These are phyloP conservation scores for Schizothorax lantsangensis DNA, from an alignment of 2,797 vertebrate species.

Conservation along the genomic window DNA sequence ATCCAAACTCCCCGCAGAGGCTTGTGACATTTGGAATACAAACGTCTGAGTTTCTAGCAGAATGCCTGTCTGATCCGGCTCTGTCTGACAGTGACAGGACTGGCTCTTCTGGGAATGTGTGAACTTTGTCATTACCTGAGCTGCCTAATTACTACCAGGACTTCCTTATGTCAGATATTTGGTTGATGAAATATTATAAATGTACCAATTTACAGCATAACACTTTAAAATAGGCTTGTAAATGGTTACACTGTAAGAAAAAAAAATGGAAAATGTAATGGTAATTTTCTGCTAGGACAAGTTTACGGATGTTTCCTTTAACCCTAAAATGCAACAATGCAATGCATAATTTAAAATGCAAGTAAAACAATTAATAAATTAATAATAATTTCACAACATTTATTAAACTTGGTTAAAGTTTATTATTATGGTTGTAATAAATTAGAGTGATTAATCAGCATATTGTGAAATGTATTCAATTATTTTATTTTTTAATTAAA, in stretches of 20 bases:
- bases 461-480: neutral
- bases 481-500: neutral
- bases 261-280: neutral
- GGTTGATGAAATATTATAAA: neutral
- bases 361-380: neutral
- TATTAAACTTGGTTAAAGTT: neutral
- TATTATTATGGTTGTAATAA: neutral
- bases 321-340: neutral
- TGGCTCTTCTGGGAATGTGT: slow-evolving; percentile 39
- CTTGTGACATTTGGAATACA: slow-evolving; percentile 49
- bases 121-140: slow-evolving; percentile 41
- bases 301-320: neutral
- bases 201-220: neutral
- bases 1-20: slow-evolving; percentile 38
- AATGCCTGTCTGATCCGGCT: slow-evolving; percentile 30
- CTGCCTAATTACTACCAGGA: slow-evolving; percentile 17
- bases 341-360: neutral
- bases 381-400: neutral
- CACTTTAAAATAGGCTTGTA: neutral
- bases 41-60: slow-evolving; percentile 10
- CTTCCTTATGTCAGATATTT: slow-evolving; percentile 16
- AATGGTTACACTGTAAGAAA: neutral
- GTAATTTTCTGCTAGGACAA: neutral
- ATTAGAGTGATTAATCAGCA: neutral
- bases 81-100: slow-evolving; percentile 8